Conservation (phyloP, 2,113 vertebrate species). For the Chinchilla lanigera region DNA sequence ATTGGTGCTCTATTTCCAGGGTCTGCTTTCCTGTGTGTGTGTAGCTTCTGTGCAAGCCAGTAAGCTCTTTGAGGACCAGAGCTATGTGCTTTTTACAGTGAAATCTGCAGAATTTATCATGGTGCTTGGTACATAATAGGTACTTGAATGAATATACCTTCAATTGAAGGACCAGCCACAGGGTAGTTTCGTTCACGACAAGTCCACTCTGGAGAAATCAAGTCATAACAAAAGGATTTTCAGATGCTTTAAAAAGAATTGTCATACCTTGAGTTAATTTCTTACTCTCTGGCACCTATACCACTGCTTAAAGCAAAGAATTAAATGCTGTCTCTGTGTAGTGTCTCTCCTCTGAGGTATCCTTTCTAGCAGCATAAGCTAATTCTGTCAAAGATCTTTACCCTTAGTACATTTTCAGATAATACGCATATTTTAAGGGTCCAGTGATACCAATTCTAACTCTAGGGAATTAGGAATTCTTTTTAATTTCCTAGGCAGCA, state of each 20-base stretch:
- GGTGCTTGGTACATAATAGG: not conserved
- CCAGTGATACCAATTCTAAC: constrained; percentile 77
- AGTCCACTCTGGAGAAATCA: constrained; percentile 47
- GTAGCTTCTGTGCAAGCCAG: not conserved
- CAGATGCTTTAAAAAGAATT: constrained; percentile 44
- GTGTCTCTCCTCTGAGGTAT: constrained; percentile 75
- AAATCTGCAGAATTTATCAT: not conserved
- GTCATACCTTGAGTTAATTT: constrained; percentile 3
- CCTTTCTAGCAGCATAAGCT: constrained; percentile 77
- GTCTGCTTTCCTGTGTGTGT: not conserved
- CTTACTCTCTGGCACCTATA: constrained; percentile 50
- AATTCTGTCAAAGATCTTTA: constrained; percentile 81
- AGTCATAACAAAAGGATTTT: constrained; percentile 43
- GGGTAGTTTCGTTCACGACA: not conserved
- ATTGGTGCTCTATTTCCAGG: not conserved
- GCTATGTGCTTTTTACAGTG: not conserved
- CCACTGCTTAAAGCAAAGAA: constrained; percentile 63
- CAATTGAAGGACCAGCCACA: not conserved
- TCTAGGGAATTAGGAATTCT: constrained; percentile 82
- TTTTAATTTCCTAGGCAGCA: constrained; percentile 80
- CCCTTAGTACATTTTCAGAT: constrained; percentile 78
- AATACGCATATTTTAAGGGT: constrained; percentile 80
- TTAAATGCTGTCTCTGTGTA: constrained; percentile 65
- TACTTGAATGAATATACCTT: not conserved
- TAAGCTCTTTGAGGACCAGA: not conserved